Base-by-base conservation (phyloP, 2,797 vertebrate species). In the Nyctalus aviator region DNA sequence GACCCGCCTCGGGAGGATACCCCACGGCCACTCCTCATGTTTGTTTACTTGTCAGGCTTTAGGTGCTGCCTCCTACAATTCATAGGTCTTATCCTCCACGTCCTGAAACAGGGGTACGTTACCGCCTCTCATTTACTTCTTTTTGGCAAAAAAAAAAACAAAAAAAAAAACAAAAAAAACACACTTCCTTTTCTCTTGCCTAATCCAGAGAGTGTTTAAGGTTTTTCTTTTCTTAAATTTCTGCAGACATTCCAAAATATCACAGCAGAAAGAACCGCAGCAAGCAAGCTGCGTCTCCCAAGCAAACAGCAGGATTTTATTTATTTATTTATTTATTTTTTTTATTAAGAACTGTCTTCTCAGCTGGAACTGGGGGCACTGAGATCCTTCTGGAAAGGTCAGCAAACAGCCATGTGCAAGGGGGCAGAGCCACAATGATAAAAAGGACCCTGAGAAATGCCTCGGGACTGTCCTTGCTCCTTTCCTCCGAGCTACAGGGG, bases 381-480 rank as follows among this genome's bases (percentile, higher is more conserved):
- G 62, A 96, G 85, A 69, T 96, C 97, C 97, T 96, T 95, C 92
- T 71, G 96, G 90, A 94, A 97, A 98, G 96, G 97, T 98, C 97
- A 98, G 96, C 53, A 88, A 96, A 96, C 23, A 69, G 73, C n/a
- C 0, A 18, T 3, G 82, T 9, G 6, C 91, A 23, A 73, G 75
- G 84, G 79, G 84, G 84, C 68, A 94, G 64, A 97, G 96, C 94
- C 95, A 96, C 92, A 97, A 95, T 93, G 94, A 88, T 95, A 57
- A 77, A 96, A 96, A 96, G 94, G 72, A 72, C 93, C 93, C 78
- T 0, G 84, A 95, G 97, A 96, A 94, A 97, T 95, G 95, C 94
- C 95, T 96, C 64, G 17, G 89, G 95, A 91, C 37, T 15, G 96
- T 96, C 55, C 96, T 96, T 4, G 91, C 93, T 23, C 94, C 94